Evolutionary conservation across 2,113 vertebrate genomes (phyloP).

Genomic region (Typhlomys cinereus): DNA sequence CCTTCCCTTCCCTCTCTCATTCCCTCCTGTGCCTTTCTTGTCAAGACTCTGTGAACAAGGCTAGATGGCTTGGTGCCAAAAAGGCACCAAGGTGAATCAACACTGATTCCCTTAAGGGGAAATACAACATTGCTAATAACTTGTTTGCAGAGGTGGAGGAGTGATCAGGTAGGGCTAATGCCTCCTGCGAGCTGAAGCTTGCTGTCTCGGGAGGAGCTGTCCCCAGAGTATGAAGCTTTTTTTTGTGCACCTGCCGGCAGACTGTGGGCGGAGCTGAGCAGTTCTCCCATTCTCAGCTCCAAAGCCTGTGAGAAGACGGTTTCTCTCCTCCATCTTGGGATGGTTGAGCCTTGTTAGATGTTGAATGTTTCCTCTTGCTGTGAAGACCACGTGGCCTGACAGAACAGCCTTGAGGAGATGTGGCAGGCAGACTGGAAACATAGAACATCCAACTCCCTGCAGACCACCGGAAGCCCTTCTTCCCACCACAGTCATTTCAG

Average conservation of each 20-base stretch:
- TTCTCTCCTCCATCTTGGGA: not conserved
- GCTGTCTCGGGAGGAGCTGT: not conserved
- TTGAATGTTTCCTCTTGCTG: not conserved
- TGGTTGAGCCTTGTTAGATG: not conserved
- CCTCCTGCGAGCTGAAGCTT: conserved; percentile 49
- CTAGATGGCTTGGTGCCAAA: conserved; percentile 29
- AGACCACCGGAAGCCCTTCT: not conserved
- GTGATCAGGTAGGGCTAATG: not conserved
- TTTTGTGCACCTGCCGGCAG: conserved; percentile 22
- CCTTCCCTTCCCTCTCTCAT: not conserved
- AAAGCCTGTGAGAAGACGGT: fast-evolving
- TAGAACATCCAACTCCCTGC: not conserved
- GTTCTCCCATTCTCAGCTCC: not conserved
- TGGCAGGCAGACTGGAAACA: not conserved
- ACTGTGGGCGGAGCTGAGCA: not conserved
- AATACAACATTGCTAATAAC: conserved; percentile 72
- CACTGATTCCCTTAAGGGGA: conserved; percentile 56
- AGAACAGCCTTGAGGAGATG: not conserved
- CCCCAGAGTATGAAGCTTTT: not conserved
- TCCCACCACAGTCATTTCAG: not conserved
- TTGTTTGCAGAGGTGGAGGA: conserved; percentile 62
- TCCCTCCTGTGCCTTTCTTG: not conserved
- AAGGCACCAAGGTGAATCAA: conserved; percentile 51
- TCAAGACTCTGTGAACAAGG: not conserved
- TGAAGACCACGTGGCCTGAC: not conserved